Conservation (phyloP, 2,113 vertebrate genomes). For the Mixornis gularis region DNA sequence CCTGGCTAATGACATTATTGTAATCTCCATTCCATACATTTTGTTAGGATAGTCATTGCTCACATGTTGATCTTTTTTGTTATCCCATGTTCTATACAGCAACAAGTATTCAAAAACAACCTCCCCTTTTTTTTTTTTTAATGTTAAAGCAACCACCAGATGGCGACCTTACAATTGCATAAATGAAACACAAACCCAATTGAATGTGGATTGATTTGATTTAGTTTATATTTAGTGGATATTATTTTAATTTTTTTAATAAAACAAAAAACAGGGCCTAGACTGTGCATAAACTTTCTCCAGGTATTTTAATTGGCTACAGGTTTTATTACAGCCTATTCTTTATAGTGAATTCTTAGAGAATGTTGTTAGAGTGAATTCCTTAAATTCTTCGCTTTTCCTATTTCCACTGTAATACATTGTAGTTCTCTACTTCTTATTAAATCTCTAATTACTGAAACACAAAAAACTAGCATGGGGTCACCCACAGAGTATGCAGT, state of each 20-base stretch:
- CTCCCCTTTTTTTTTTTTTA: not conserved
- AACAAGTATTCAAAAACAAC: not conserved
- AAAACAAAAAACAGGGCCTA: not conserved
- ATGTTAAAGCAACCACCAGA: constrained; percentile 48
- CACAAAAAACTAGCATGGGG: not conserved
- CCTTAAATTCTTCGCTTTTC: not conserved
- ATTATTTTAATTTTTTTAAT: not conserved
- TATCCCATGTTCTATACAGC: not conserved
- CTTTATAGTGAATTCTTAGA: not conserved
- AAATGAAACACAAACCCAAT: not conserved
- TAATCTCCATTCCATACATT: not conserved
- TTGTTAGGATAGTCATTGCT: not conserved
- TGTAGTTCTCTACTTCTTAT: not conserved
- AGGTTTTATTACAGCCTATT: not conserved
- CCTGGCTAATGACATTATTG: not conserved
- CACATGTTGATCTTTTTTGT: not conserved
- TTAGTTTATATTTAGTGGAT: not conserved
- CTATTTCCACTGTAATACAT: not conserved
- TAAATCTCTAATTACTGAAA: not conserved
- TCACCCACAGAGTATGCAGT: not conserved
- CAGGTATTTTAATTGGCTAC: not conserved
- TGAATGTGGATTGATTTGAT: not conserved
- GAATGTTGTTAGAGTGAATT: not conserved
- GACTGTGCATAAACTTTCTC: not conserved
- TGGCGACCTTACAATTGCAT: constrained; percentile 49